Conservation (phyloP, 1,140 invertebrate species). For the Nomia melanderi region DNA sequence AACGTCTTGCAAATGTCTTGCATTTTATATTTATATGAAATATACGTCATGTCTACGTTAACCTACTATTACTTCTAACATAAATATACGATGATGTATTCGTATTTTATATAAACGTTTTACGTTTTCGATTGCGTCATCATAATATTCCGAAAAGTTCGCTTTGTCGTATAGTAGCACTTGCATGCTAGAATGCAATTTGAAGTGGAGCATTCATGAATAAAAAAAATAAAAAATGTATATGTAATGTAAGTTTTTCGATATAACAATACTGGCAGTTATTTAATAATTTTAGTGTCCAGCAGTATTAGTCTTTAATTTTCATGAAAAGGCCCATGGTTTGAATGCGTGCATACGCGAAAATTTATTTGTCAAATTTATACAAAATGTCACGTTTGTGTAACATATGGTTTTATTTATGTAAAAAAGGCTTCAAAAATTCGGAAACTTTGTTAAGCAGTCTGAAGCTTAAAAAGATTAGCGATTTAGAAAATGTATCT, state of each 20-base stretch:
- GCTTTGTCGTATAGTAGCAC: too few relatives aligned
- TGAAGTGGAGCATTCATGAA: neutral
- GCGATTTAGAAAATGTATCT: neutral
- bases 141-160: neutral
- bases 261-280: conserved; percentile 5
- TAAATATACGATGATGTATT: neutral
- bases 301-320: neutral
- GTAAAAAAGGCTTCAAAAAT: conserved; percentile 24
- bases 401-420: conserved; percentile 35
- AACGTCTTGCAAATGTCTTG: too few relatives aligned
- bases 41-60: neutral
- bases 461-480: neutral
- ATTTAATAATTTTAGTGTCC: conserved; percentile 21
- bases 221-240: conserved; percentile 1
- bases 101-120: neutral
- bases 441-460: conserved; percentile 25
- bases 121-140: neutral
- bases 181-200: too few relatives aligned
- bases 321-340: conserved; percentile 11
- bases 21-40: neutral
- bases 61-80: neutral
- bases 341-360: neutral
- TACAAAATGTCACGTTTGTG: conserved; percentile 64
- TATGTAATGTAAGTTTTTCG: neutral
- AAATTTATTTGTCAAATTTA: neutral